A percentile compares a stretch with the other conserved stretches of the same genome.
Evolutionary conservation across 2,113 vertebrate genomes (phyloP).

Genomic region (Anoplopoma fimbria): DNA sequence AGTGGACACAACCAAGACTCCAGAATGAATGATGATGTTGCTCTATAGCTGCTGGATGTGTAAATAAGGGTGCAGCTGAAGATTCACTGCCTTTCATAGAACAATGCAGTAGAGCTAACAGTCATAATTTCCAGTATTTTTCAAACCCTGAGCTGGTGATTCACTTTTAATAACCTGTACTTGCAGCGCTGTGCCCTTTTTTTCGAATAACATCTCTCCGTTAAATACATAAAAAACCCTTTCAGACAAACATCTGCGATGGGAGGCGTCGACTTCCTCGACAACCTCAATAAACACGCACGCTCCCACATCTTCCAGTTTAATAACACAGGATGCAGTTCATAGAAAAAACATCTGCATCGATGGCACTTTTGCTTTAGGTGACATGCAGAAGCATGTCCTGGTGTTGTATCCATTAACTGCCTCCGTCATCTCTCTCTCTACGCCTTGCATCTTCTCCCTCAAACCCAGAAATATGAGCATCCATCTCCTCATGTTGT

Average conservation of each 20-base stretch:
- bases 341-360: neutral
- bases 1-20: too few species aligned
- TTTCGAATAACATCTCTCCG: neutral
- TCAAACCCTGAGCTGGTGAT: neutral
- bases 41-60: neutral
- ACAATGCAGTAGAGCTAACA: neutral
- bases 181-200: neutral
- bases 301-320: neutral
- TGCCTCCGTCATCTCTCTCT: too few species aligned
- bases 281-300: neutral
- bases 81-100: neutral
- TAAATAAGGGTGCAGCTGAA: neutral
- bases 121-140: neutral
- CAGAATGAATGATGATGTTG: neutral
- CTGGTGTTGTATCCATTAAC: constrained; percentile 36
- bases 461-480: neutral
- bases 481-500: constrained; percentile 6
- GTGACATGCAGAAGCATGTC: constrained; percentile 6
- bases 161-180: neutral
- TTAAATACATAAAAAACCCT: constrained; percentile 7
- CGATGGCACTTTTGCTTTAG: neutral
- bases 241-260: neutral
- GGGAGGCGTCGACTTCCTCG: neutral
- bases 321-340: constrained; percentile 2
- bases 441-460: too few species aligned